Evolutionary conservation across 2,888 invertebrate genomes (phyloP).

Genomic region (Charanyca ferruginea): DNA sequence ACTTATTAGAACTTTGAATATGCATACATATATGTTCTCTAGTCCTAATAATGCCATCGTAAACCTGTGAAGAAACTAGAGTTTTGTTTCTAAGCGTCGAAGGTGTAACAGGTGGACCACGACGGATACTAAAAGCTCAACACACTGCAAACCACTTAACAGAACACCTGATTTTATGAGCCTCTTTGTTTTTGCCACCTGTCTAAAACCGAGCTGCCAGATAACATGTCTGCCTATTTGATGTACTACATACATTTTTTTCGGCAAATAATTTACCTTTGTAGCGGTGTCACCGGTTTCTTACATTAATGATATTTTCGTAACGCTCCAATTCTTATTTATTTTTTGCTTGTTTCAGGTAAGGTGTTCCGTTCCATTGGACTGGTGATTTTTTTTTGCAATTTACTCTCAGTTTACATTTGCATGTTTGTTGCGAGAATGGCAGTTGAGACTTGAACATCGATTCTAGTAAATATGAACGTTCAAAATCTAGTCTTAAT

Average conservation of each 20-base stretch:
- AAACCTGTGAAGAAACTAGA: no score
- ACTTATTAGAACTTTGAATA: no score
- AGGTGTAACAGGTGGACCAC: slow-evolving; percentile 12
- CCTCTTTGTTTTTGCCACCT: slow-evolving; percentile 9
- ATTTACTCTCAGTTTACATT: slow-evolving; percentile 59
- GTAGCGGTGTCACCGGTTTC: slow-evolving; percentile 31
- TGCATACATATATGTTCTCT: no score
- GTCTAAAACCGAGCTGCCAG: slow-evolving; percentile 14
- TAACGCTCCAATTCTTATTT: slow-evolving; percentile 51
- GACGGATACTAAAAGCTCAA: not conserved
- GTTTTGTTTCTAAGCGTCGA: not conserved
- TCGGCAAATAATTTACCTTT: slow-evolving; percentile 25
- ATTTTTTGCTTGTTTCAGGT: slow-evolving; percentile 72
- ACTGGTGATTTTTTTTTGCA: slow-evolving; percentile 65
- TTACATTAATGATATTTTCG: slow-evolving; percentile 34
- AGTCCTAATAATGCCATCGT: no score
- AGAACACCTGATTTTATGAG: slow-evolving; percentile 11
- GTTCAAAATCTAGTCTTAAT: not conserved
- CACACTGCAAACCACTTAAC: slow-evolving; percentile 3
- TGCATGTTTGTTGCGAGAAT: slow-evolving; percentile 62
- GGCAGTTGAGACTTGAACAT: not conserved
- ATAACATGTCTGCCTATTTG: not conserved
- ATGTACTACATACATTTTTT: slow-evolving; percentile 15
- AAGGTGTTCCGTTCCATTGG: slow-evolving; percentile 66
- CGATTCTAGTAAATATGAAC: not conserved